Evolutionary conservation across 2,888 invertebrate species (phyloP), one percentile per base, ranked within the genome.

Genomic region (Cinara cedri): DNA sequence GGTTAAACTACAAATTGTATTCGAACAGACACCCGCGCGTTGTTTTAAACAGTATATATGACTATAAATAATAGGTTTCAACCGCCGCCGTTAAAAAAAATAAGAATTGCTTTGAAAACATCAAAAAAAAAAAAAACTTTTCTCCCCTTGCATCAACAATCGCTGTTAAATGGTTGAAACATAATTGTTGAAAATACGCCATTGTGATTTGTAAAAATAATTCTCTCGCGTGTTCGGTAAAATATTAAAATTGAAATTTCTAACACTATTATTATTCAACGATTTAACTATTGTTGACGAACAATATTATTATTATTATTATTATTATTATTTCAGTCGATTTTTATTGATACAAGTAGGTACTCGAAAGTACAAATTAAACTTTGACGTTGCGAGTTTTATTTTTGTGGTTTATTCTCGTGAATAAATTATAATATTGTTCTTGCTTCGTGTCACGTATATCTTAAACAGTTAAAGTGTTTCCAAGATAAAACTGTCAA

Each of bases 401-500:
- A 54, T 19, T 54, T 19, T 54, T 19, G 4, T 54, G 19, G 54
- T 54, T 70, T 19, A 8, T 24, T 11, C n/a, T 26, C 11, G n/a
- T 14, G 34, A 54, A 70, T 19, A 42, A 54, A 42, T 21, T 34
- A 1, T n/a, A n/a, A n/a, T 21, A 21, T 68, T 51, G 6, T 6
- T 14, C 26, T 14, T 14, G 10, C 6, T 26, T 26, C 13, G n/a
- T 34, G 6, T 51, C 34, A 51, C 13, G 3, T 34, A 4, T n/a
- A 2, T 34, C 26, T 19, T 14, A 34, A 70, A 1, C n/a, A 1
- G 13, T 10, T 54, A 54, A 62, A 54, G 54, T 42, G 14, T 42
- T 70, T 70, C 54, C 34, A 70, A 54, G 19, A 70, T 54, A 70
- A 54, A 54, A 54, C 70, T 70, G 54, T 70, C 70, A 42, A 70